These are phyloP conservation scores for Sinhomidia bicolor DNA, from an alignment of 2,888 invertebrate genomes.

Conservation along the genomic window DNA sequence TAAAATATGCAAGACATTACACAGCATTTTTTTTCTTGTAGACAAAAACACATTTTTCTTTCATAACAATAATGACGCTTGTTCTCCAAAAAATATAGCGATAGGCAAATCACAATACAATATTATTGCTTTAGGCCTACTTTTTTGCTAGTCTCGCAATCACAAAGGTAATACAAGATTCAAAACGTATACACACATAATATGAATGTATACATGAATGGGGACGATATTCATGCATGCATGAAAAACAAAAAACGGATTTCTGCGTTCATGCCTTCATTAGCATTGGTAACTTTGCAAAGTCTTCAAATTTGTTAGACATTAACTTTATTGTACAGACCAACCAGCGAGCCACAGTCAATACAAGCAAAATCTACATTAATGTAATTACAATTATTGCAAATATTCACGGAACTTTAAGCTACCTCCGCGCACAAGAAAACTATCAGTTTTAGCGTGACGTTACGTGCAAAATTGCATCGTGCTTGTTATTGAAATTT, in stretches of 20 bases:
- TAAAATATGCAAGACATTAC: not conserved
- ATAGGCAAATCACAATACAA: conserved; percentile 19
- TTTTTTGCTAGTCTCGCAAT: conserved; percentile 11
- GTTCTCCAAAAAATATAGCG: not conserved
- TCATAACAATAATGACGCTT: conserved; percentile 8
- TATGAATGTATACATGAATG: conserved; percentile 27
- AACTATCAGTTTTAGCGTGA: not conserved
- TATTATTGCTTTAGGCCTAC: conserved; percentile 35
- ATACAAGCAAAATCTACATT: not conserved
- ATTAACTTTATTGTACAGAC: too few relatives aligned
- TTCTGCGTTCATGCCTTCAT: conserved; percentile 25
- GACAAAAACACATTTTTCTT: conserved; percentile 17
- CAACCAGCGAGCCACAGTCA: too few relatives aligned
- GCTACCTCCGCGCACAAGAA: not conserved
- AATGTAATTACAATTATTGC: not conserved
- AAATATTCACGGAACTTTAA: not conserved
- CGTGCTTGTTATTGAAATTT: not conserved
- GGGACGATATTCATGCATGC: conserved; percentile 29
- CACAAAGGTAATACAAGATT: not conserved
- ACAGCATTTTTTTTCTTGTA: not conserved
- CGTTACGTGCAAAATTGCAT: not conserved
- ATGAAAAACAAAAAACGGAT: conserved; percentile 36
- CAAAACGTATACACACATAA: not conserved
- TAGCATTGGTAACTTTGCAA: too few relatives aligned
- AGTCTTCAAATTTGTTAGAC: too few relatives aligned